Evolutionary conservation across 2,797 vertebrate species (phyloP), one percentile per base, ranked within the genome.

Genomic region (Rhabdomys pumilio): DNA sequence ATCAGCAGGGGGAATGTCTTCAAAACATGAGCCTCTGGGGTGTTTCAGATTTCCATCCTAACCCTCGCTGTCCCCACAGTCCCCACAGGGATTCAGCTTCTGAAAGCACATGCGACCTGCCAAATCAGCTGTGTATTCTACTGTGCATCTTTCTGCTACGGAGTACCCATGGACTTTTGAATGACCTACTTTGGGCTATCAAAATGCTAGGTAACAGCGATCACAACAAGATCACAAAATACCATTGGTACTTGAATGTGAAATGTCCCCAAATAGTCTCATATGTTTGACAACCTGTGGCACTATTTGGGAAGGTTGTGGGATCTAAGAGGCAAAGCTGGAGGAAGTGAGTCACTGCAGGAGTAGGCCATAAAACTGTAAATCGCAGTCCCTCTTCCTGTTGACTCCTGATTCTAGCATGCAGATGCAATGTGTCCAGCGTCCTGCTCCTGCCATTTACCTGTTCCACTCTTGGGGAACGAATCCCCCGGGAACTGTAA

Each of bases 41-140:
- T 2, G 6, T 61, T 55, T 72, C 34, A 72, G 34, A 87, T 87
- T 55, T 55, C 13, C 14, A 41, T 6, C 67, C 24, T 55, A 87
- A 34, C 38, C 26, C 38, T 55, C 44, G 11, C 12, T 44, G 50
- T 80, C 38, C 9, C 6, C 69, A 93, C 69, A 80, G 12, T 76
- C 72, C 75, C 86, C 69, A 50, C 57, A 91, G 80, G 14, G 53
- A 82, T 91, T 96, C 53, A 22, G 73, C 90, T 84, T 89, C 90
- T 65, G 26, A 20, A n/a, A 89, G 89, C 73, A 83, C 50, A 38
- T 41, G 65, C 50, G 79, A 86, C 44, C 79, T 6, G 3, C 69
- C 0, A 6, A 69, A n/a, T 44, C 13, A 31, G 13, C 47, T 41
- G 57, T 15, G 5, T 15, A 59, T 11, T 90, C 85, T 63, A 10